Percentiles rank a stretch among this genome's conserved stretches.
Evolutionary conservation across 2,888 invertebrate genomes (phyloP).

Genomic region (Taphrorychus bicolor): DNA sequence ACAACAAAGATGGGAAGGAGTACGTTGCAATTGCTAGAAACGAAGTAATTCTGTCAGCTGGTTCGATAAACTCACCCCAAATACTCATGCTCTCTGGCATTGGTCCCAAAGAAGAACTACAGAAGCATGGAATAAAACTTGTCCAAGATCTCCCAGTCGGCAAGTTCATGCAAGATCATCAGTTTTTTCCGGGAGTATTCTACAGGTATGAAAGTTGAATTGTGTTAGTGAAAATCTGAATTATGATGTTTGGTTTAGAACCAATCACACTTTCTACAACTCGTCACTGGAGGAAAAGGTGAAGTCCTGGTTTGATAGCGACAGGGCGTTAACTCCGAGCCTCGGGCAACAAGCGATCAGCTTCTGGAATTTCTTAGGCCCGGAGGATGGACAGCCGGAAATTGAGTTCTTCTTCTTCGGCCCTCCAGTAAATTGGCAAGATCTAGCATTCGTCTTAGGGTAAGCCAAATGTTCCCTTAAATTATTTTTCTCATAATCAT

Average conservation of each 20-base stretch:
- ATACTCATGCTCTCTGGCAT: conserved; percentile 21
- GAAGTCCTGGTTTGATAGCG: conserved; percentile 10
- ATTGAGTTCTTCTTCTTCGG: conserved; percentile 23
- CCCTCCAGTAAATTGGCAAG: conserved; percentile 1
- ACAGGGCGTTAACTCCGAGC: conserved; percentile 16
- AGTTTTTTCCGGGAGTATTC: conserved; percentile 24
- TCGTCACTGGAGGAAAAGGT: conserved; percentile 12
- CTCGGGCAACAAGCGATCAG: conserved; percentile 21
- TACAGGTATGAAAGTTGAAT: conserved; percentile 11
- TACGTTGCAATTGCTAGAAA: conserved; percentile 6
- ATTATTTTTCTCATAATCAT: not conserved
- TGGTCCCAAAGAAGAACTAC: conserved; percentile 15
- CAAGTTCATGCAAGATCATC: conserved; percentile 19
- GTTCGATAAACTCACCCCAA: conserved; percentile 21
- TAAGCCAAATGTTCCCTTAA: not conserved
- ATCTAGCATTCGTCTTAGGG: conserved; percentile 10
- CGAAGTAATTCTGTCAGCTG: conserved; percentile 21
- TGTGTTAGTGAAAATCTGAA: no score
- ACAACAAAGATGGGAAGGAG: conserved; percentile 55
- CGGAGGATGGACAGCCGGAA: conserved; percentile 8
- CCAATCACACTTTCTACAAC: conserved; percentile 21
- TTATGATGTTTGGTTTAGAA: conserved; percentile 12
- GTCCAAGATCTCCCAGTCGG: conserved; percentile 20
- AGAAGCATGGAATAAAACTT: conserved; percentile 7
- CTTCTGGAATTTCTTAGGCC: conserved; percentile 16